These are phyloP conservation scores for Macrosiphum euphorbiae DNA, from an alignment of 2,888 invertebrate species.

Conservation along the genomic window DNA sequence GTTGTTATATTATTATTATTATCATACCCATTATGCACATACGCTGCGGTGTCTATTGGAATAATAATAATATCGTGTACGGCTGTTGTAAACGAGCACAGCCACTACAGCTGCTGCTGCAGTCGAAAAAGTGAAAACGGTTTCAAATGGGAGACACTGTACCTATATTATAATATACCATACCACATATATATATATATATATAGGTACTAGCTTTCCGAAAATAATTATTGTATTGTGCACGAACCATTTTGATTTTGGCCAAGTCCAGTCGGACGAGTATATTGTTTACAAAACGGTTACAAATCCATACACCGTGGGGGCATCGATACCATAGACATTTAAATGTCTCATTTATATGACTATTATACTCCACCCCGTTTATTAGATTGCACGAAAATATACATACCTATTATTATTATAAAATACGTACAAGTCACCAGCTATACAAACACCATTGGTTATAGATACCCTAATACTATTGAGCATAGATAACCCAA, in stretches of 20 bases:
- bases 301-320: too few relatives aligned
- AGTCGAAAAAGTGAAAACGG: conserved; percentile 4
- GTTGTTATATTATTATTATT: neutral
- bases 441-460: too few relatives aligned
- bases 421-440: too few relatives aligned
- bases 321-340: too few relatives aligned
- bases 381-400: too few relatives aligned
- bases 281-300: neutral
- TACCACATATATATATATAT: too few relatives aligned
- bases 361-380: too few relatives aligned
- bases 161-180: neutral
- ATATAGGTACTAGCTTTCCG: neutral
- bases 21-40: neutral
- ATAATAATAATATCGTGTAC: neutral
- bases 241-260: neutral
- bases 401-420: too few relatives aligned
- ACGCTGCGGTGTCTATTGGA: neutral
- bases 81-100: neutral
- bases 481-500: too few relatives aligned
- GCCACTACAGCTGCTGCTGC: neutral
- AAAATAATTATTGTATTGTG: neutral
- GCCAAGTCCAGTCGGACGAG: neutral
- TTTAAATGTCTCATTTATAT: too few relatives aligned
- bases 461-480: too few relatives aligned
- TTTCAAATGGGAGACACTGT: too few relatives aligned